Conservation (phyloP, 2,797 vertebrate species). For the Pseudochirops cupreus region DNA sequence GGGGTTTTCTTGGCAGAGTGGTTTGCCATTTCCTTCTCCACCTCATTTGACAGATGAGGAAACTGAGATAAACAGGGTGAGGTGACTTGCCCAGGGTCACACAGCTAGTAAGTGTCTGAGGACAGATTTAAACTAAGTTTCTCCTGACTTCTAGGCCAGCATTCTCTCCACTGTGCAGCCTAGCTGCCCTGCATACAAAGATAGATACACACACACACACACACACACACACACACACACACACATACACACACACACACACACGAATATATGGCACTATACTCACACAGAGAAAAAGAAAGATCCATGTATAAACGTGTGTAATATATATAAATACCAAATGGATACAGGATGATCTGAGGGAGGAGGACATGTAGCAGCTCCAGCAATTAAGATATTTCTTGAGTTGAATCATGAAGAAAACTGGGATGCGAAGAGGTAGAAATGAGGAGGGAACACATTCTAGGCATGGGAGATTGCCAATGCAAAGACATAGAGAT, state of each 20-base stretch:
- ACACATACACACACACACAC: background rate
- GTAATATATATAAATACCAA: background rate
- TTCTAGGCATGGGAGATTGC: background rate
- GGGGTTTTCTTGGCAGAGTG: background rate
- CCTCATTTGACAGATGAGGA: background rate
- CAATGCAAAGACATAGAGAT: background rate
- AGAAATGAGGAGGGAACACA: background rate
- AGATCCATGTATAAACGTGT: background rate
- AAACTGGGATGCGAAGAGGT: background rate
- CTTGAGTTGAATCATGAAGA: background rate
- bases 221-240: background rate
- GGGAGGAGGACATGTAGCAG: background rate
- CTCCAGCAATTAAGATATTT: background rate
- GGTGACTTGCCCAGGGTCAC: background rate
- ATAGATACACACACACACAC: background rate
- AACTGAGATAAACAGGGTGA: background rate
- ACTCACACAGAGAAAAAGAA: background rate
- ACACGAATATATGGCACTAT: background rate
- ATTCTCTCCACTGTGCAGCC: background rate
- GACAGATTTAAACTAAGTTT: background rate
- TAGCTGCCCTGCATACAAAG: background rate
- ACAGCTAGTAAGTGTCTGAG: background rate
- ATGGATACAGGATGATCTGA: background rate
- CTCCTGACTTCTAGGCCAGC: background rate
- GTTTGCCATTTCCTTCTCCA: background rate